Conservation (phyloP, 2,797 vertebrate genomes). For the Sebastes minor region DNA sequence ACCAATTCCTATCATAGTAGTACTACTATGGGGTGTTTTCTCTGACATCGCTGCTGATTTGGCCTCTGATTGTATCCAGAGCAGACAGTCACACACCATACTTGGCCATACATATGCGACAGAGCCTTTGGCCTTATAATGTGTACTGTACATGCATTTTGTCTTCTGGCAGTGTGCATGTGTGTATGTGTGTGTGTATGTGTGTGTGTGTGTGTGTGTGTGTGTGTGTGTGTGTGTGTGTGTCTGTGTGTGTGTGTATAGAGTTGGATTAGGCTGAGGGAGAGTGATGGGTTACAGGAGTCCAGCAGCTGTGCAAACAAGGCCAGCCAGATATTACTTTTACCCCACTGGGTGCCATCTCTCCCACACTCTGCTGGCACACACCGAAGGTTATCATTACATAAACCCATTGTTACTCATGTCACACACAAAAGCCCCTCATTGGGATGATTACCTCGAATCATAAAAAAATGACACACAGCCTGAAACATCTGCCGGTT, state of each 20-base stretch:
- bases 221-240: slow-evolving; percentile 9
- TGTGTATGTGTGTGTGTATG: slow-evolving; percentile 6
- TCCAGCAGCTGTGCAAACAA: slow-evolving; percentile 84
- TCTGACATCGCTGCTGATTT: slow-evolving; percentile 9
- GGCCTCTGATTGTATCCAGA: slow-evolving; percentile 20
- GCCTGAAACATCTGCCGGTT: slow-evolving; percentile 30
- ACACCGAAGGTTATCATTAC: slow-evolving; percentile 50
- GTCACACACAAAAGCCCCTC: slow-evolving; percentile 40
- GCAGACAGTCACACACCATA: slow-evolving; percentile 14
- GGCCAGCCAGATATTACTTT: slow-evolving; percentile 71
- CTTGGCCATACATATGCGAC: not conserved
- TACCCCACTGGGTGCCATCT: slow-evolving; percentile 68
- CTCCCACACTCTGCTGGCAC: slow-evolving; percentile 48
- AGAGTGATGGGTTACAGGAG: slow-evolving; percentile 69
- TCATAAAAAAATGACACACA: slow-evolving; percentile 30
- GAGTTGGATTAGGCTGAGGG: slow-evolving; percentile 44
- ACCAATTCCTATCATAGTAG: not conserved
- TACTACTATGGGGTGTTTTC: not conserved
- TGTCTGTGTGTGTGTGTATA: slow-evolving; percentile 12
- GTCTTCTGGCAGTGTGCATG: not conserved
- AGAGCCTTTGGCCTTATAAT: not conserved
- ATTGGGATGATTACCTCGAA: slow-evolving; percentile 36
- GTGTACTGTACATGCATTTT: slow-evolving; percentile 9
- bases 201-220: slow-evolving; percentile 7
- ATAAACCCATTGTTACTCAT: slow-evolving; percentile 24